phyloP scores from a whole-genome alignment of 92 coral and sea anemone genomes.

The Zoanthus sociatus region DNA sequence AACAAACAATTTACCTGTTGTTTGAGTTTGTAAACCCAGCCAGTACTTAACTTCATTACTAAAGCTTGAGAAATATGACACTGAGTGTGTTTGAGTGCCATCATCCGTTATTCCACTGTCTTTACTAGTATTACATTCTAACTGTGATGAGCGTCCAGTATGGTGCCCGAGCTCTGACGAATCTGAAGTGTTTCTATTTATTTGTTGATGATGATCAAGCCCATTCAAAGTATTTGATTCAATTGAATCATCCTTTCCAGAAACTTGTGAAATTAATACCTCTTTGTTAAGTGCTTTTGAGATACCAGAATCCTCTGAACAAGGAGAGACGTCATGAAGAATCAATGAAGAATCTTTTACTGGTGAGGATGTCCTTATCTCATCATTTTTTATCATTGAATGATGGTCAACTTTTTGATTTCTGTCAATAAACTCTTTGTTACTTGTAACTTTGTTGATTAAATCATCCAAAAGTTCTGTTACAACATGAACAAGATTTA shows the following conservation, averaged over 20 bases:
- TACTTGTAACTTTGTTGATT: slow-evolving; percentile 56
- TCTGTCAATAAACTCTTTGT: neutral
- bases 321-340: slow-evolving; percentile 56
- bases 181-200: neutral
- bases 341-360: slow-evolving; percentile 7
- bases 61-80: slow-evolving; percentile 70
- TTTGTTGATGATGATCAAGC: neutral
- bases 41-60: slow-evolving; percentile 91
- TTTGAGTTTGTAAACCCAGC: slow-evolving; percentile 72
- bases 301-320: slow-evolving; percentile 87
- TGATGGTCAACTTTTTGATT: slow-evolving; percentile 15
- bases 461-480: slow-evolving; percentile 58
- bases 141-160: slow-evolving; percentile 36
- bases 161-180: slow-evolving; percentile 20
- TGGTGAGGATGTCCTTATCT: slow-evolving; percentile 41
- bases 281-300: slow-evolving; percentile 55
- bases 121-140: slow-evolving; percentile 53
- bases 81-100: slow-evolving; percentile 3
- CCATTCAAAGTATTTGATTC: slow-evolving; percentile 2
- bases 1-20: neutral
- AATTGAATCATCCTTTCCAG: neutral
- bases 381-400: slow-evolving; percentile 14
- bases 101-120: slow-evolving; percentile 56
- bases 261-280: slow-evolving; percentile 17
- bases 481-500: slow-evolving; percentile 38